A percentile compares a stretch with the other conserved stretches of the same genome.
These are phyloP conservation scores for Diarsia brunnea DNA, from an alignment of 2,888 invertebrate genomes.

Conservation along the genomic window DNA sequence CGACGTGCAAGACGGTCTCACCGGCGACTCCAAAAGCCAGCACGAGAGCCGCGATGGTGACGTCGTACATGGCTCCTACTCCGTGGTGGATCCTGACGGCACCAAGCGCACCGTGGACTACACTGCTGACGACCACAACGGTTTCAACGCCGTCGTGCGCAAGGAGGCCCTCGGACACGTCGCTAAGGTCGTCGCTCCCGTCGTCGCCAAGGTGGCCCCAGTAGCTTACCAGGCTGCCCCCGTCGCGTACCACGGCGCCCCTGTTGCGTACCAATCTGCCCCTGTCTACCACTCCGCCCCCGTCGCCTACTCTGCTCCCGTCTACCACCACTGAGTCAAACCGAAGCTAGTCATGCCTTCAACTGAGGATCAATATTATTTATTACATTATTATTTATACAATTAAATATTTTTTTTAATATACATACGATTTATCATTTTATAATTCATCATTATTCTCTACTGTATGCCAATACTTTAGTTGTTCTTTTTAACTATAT, in stretches of 20 bases:
- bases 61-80: conserved; percentile 87
- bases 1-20: conserved; percentile 82
- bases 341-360: conserved; percentile 49
- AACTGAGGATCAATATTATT: conserved; percentile 50
- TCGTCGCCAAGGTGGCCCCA: conserved; percentile 61
- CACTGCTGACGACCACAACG: conserved; percentile 86
- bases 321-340: conserved; percentile 61
- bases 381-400: conserved; percentile 54
- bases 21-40: conserved; percentile 88
- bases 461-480: neutral
- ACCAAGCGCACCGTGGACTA: conserved; percentile 88
- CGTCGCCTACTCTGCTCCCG: conserved; percentile 65
- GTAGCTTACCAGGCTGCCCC: conserved; percentile 70
- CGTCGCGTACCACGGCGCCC: conserved; percentile 66
- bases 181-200: conserved; percentile 73
- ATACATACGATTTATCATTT: neutral
- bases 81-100: conserved; percentile 87
- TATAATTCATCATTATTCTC: neutral
- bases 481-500: neutral
- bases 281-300: conserved; percentile 68
- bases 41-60: conserved; percentile 87
- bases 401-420: conserved; percentile 41
- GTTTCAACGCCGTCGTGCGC: conserved; percentile 89
- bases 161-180: conserved; percentile 81
- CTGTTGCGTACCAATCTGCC: conserved; percentile 59